A percentile compares a stretch with the other conserved stretches of the same genome.
Evolutionary conservation across 1,140 invertebrate species (phyloP).

Genomic region (Atta colombica): DNA sequence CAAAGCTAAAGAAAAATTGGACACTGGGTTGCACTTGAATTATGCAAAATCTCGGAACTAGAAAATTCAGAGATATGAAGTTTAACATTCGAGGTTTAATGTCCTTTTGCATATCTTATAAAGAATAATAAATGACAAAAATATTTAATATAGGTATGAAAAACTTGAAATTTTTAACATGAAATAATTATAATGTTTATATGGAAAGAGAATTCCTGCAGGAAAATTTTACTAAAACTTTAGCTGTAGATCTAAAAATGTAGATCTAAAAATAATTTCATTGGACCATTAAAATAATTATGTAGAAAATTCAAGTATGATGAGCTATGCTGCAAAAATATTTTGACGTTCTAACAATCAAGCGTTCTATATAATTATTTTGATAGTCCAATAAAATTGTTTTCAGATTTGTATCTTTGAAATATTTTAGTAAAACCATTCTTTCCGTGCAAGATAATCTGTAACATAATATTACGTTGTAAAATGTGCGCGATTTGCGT

Average conservation of each 20-base stretch:
- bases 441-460: not conserved
- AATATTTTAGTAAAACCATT: too few relatives aligned
- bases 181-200: not conserved
- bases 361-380: too few relatives aligned
- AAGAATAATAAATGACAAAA: not conserved
- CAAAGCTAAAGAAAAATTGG: slow-evolving; percentile 26
- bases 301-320: not conserved
- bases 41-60: slow-evolving; percentile 7
- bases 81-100: too few relatives aligned
- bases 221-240: too few relatives aligned
- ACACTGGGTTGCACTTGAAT: slow-evolving; percentile 63
- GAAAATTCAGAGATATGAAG: not conserved
- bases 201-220: too few relatives aligned
- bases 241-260: too few relatives aligned
- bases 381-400: too few relatives aligned
- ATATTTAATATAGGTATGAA: not conserved
- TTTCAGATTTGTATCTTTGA: too few relatives aligned
- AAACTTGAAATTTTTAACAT: not conserved
- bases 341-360: too few relatives aligned
- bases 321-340: too few relatives aligned
- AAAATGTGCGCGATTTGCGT: slow-evolving; percentile 9
- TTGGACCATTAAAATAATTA: not conserved
- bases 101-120: not conserved
- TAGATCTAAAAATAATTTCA: too few relatives aligned
- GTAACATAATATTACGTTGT: not conserved